Base-by-base conservation (phyloP, 2,113 vertebrate species). In the Neofelis nebulosa region DNA sequence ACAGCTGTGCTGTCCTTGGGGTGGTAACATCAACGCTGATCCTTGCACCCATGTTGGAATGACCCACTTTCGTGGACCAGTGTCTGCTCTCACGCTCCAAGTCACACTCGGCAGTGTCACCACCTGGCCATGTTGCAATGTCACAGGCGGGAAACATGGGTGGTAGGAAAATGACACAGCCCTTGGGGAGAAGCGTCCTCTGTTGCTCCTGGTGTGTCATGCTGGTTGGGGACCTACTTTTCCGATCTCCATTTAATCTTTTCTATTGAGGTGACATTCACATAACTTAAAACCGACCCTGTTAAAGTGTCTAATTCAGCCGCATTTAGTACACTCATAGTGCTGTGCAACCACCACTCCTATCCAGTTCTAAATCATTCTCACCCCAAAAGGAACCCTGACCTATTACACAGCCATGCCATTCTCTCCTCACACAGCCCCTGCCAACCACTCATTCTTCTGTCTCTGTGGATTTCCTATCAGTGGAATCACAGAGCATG, bases 21-120 rank as follows among this genome's bases (percentile, higher is more conserved):
- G 18, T 18, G 41, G 2, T 7, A 2, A 5, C 3, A 0, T 2
- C 23, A 4, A 1, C 0, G 0, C 0, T 3, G 21, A 15, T 16
- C 36, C 2, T 18, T 0, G 38, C 4, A 8, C 16, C 31, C n/a
- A 0, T 0, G 0, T 18, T 18, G 2, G 14, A 21, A 23, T 3
- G 33, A 12, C 4, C 25, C n/a, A 13, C 16, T n/a, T 25, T 7
- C 12, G 7, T 0, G 0, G 25, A 2, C 33, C 14, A 12, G 76
- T 11, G 21, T 38, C 66, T 9, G 2, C 18, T 29, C 78, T 27
- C 11, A 29, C 55, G 79, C 15, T 4, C 11, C 31, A 18, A 1
- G 63, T 27, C 15, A 21, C 18, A 38, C 31, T 5, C 21, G 0
- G 23, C 23, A 23, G 29, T 1, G 0, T 0, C 0, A 7, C 41